Base-by-base conservation (phyloP, 2,797 vertebrate genomes). In the Muscicapa comitata region DNA sequence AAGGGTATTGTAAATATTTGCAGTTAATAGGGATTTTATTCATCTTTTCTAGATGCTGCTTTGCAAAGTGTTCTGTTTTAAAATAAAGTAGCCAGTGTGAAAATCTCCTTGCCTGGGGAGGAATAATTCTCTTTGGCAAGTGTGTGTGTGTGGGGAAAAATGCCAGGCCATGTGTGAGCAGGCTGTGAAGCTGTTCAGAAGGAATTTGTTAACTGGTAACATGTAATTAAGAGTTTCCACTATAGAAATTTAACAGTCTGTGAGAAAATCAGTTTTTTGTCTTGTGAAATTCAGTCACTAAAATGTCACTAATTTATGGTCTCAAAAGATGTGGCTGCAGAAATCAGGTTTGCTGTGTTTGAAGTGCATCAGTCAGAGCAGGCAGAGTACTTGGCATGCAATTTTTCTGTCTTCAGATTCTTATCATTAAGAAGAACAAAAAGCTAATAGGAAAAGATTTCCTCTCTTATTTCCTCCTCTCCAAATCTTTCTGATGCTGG, bases 391-490 rank as follows among this genome's bases (percentile, higher is more conserved):
- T 90, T 53, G 83, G 95, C 92, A 48, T 77, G 70, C 70, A 43
- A 38, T 92, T 89, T 77, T 85, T 94, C 93, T 94, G 63, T 92
- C 94, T 94, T 94, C 67, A 94, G 84, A 71, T 94, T 96, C 84
- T 91, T 93, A 80, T 68, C 47, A 43, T 85, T 89, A 62, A 93
- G 95, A 96, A 94, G 86, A 95, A 85, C 86, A 93, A 93, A 92
- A 94, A 92, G 67, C 77, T 77, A 89, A 76, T 63, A 93, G 71
- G 81, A 93, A 91, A 89, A 96, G 71, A 77, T 87, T 92, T 79
- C 84, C 91, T 93, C 86, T 95, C 77, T 92, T 82, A 85, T 74
- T 92, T 92, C 78, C 81, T 96, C 81, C 84, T 93, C 77, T 95
- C 87, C 94, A 92, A 50, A 67, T 87, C 74, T 94, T 85, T 95